These are phyloP conservation scores for Agrochola lota DNA, from an alignment of 2,888 invertebrate genomes.

Conservation along the genomic window DNA sequence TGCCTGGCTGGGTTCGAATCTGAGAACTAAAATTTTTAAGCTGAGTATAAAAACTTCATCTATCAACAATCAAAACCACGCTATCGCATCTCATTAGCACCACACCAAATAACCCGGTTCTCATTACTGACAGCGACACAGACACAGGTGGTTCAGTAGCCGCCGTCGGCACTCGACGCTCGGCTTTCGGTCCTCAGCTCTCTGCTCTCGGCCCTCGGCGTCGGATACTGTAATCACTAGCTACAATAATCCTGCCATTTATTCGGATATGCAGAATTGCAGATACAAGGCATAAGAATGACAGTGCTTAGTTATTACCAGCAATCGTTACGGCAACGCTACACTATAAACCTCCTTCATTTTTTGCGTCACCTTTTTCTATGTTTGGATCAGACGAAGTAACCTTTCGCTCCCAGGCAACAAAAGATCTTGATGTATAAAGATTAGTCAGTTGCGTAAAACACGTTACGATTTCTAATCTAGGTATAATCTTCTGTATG, in stretches of 20 bases:
- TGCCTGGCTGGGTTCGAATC: background rate
- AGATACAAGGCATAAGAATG: background rate
- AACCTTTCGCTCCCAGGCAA: background rate
- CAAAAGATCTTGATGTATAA: background rate
- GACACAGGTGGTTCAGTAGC: conserved; percentile 33
- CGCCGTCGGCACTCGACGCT: conserved; percentile 5
- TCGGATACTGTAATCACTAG: conserved; percentile 3
- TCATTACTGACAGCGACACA: conserved; percentile 40
- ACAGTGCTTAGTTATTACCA: background rate
- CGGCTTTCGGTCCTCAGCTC: conserved; percentile 1
- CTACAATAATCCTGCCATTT: background rate
- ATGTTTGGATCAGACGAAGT: background rate
- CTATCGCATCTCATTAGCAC: background rate
- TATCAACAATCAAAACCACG: background rate
- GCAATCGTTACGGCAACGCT: too few relatives aligned
- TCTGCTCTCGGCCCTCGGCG: background rate
- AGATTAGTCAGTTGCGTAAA: background rate
- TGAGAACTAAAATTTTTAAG: background rate
- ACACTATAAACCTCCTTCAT: too few relatives aligned
- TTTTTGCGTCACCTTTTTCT: background rate
- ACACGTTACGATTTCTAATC: background rate
- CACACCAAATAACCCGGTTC: conserved; percentile 16
- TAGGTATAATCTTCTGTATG: background rate
- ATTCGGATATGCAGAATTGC: background rate
- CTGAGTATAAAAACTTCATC: background rate